Evolutionary conservation across 1,140 invertebrate species (phyloP).

Genomic region (Philotrypesis tridentata): DNA sequence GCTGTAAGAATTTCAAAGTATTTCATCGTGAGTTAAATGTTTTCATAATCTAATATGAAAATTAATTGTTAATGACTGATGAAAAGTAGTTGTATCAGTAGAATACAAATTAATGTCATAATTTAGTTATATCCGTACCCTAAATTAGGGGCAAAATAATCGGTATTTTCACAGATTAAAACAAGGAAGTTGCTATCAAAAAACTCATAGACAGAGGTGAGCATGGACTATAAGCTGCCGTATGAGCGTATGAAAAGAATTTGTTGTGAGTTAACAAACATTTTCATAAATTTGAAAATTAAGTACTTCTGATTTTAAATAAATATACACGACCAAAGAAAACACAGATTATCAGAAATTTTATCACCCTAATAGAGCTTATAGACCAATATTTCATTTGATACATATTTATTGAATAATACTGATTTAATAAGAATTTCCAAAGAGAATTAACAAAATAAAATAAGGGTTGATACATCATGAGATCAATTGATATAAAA

Average conservation of each 20-base stretch:
- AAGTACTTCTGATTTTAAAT: neutral
- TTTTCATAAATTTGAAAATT: constrained; percentile 3
- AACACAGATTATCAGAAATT: too few species aligned
- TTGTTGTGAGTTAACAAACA: neutral
- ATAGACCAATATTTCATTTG: too few species aligned
- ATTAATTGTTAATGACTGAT: neutral
- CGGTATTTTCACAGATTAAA: constrained; percentile 12
- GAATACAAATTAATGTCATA: neutral
- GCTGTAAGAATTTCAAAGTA: neutral
- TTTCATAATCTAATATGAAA: neutral
- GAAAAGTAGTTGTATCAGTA: neutral
- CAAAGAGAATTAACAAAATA: too few species aligned
- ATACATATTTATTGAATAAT: too few species aligned
- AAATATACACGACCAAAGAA: too few species aligned
- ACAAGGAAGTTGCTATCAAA: neutral
- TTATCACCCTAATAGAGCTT: too few species aligned
- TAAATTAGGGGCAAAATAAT: neutral
- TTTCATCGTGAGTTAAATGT: neutral
- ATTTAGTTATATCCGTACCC: neutral
- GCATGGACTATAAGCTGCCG: neutral
- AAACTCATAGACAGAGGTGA: neutral
- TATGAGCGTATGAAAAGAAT: neutral
- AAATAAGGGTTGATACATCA: too few species aligned
- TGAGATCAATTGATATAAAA: too few species aligned
- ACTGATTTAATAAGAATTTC: too few species aligned